Percentiles rank a stretch among this genome's conserved stretches.
phyloP scores from a whole-genome alignment of 2,888 invertebrate genomes.

The Pyrochroa serraticornis region DNA sequence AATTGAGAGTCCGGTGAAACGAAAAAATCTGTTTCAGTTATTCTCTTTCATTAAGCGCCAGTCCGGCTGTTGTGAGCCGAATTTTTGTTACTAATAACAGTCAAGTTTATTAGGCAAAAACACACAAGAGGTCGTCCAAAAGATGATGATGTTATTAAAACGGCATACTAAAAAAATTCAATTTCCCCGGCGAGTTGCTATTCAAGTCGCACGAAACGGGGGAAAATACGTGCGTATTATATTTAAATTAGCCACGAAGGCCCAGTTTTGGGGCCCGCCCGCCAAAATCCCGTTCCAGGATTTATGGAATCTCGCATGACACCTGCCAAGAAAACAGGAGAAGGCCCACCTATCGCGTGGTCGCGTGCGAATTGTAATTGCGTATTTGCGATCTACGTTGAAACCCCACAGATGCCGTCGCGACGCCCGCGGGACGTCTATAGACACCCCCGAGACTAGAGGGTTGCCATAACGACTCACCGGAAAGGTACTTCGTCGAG shows the following conservation, averaged over 20 bases:
- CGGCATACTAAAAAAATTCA: conserved; percentile 11
- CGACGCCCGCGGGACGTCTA: conserved; percentile 24
- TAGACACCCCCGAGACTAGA: conserved; percentile 30
- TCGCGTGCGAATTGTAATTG: conserved; percentile 12
- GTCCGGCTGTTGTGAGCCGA: no score
- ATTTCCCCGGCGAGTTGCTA: conserved; percentile 6
- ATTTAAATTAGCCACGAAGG: conserved; percentile 15
- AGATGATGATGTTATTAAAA: no score
- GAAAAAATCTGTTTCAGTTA: no score
- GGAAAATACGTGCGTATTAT: conserved; percentile 20
- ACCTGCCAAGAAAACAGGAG: conserved; percentile 10
- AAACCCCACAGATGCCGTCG: conserved; percentile 24
- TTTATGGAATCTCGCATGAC: conserved; percentile 3
- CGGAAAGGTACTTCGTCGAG: conserved; percentile 29
- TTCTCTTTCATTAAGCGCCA: no score
- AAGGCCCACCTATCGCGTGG: background rate
- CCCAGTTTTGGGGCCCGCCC: conserved; percentile 1
- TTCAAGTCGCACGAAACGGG: conserved; percentile 16
- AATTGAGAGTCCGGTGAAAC: no score
- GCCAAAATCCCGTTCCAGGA: no score
- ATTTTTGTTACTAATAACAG: no score
- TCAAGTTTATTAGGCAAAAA: no score
- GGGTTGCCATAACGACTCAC: conserved; percentile 32
- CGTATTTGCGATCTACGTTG: conserved; percentile 17
- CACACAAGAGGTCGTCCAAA: no score